Evolutionary conservation across 1,140 invertebrate genomes (phyloP), one percentile per base, ranked within the genome.

Genomic region (Drosophila miranda): DNA sequence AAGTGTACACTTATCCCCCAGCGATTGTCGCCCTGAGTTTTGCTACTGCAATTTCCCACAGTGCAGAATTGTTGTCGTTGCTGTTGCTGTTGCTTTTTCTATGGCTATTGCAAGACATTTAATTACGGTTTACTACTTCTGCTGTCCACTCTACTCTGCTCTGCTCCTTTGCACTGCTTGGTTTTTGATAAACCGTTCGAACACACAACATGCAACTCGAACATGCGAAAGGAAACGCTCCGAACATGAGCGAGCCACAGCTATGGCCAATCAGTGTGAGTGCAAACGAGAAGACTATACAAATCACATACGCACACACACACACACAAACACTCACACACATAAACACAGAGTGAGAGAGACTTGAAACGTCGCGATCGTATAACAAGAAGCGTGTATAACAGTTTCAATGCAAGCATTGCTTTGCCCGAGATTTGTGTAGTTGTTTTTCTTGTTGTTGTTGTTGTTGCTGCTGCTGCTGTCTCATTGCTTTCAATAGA

Each of bases 401-500:
- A 88, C 84, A 88, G 75, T 88, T 79, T 69, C 54, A 50, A 71
- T 88, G 78, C 83, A 88, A 72, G 61, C 76, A 28, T 16, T 51
- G 53, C 34, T 57, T 55, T 53, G 62, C 54, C 38, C 60, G 74
- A 21, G 7, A 21, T 26, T 14, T 38, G 54, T 59, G 30, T 54
- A 57, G 62, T 14, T 64, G 55, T 42, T 19, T 19, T 19, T 19
- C 19, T 14, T 64, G 55, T 42, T 19, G 19, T 19, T 19, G 16
- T 19, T 42, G 34, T 14, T 56, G 58, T 48, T 79, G 56, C 46
- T 78, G 62, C 70, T 70, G 54, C 56, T 71, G 57, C 71, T 72
- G 75, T 74, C 63, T 70, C 60, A 67, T 67, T 78, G 63, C 75
- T 78, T 84, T 88, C 75, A 82, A 83, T 87, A 88, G 83, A 82